Conservation (phyloP, 2,113 vertebrate species). For the Cyanocitta stelleri region DNA sequence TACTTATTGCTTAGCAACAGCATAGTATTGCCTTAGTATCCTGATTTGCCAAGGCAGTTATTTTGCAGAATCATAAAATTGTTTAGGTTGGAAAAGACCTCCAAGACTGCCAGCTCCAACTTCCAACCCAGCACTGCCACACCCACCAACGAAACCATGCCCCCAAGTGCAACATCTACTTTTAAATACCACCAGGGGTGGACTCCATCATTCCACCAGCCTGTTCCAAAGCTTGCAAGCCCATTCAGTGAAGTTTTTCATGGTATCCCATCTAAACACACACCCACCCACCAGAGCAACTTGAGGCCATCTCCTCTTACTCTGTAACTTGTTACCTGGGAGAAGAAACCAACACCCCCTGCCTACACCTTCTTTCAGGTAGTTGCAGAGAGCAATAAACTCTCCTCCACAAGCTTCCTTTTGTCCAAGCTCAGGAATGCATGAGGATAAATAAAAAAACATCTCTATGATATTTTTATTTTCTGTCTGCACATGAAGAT, state of each 20-base stretch:
- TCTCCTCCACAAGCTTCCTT: not conserved
- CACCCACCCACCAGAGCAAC: not conserved
- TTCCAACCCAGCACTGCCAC: not conserved
- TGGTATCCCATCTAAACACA: not conserved
- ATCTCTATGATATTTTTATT: not conserved
- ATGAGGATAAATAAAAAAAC: not conserved
- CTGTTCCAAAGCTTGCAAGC: not conserved
- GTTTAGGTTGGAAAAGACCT: not conserved
- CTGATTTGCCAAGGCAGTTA: not conserved
- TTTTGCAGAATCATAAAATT: not conserved
- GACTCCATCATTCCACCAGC: no score
- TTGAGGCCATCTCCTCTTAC: not conserved
- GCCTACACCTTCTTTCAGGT: not conserved
- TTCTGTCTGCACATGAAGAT: not conserved
- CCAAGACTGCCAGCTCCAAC: fast-evolving
- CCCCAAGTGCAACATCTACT: no score
- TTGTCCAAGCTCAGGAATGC: not conserved
- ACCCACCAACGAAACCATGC: not conserved
- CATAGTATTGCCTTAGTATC: not conserved
- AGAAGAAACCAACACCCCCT: not conserved
- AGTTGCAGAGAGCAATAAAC: not conserved
- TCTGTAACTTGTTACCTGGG: not conserved
- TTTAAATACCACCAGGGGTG: not conserved
- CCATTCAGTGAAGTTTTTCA: not conserved
- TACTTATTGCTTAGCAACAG: slow-evolving; percentile 56